Percentiles rank a stretch among this genome's conserved stretches.
Evolutionary conservation across 2,888 invertebrate species (phyloP).

Genomic region (Thereva nobilitata): DNA sequence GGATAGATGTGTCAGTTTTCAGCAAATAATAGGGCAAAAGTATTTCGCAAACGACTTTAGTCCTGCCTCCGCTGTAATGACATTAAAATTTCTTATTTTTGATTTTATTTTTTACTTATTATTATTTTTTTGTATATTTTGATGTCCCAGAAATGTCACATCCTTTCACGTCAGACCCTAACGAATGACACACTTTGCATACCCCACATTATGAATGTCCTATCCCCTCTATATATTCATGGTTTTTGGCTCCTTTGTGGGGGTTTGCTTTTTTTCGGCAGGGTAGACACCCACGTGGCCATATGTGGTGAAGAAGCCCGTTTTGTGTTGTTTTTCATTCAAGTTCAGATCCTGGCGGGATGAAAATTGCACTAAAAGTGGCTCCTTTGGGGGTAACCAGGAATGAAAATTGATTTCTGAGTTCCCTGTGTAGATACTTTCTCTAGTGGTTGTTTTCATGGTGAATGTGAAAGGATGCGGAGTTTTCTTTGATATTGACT

Average conservation of each 20-base stretch:
- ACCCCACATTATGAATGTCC: neutral
- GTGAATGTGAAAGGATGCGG: too few species aligned
- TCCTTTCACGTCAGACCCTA: slow-evolving; percentile 3
- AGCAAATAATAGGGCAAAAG: slow-evolving; percentile 10
- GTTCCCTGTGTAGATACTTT: too few species aligned
- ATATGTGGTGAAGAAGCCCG: neutral
- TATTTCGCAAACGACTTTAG: neutral
- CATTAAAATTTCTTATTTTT: slow-evolving; percentile 22
- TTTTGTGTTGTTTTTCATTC: neutral
- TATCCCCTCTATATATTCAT: neutral
- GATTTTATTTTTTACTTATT: too few species aligned
- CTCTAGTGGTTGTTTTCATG: too few species aligned
- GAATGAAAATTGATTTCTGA: slow-evolving; percentile 3
- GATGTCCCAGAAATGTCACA: slow-evolving; percentile 29
- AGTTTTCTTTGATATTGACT: too few species aligned
- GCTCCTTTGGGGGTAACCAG: neutral
- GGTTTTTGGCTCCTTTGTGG: too few species aligned
- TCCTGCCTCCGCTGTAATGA: slow-evolving; percentile 7
- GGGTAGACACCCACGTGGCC: too few species aligned
- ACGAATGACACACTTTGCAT: slow-evolving; percentile 17
- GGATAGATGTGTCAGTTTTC: slow-evolving; percentile 6
- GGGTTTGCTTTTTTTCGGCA: too few species aligned
- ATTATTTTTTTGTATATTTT: neutral
- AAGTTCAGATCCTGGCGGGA: neutral
- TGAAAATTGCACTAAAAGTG: neutral